Evolutionary conservation across 2,888 invertebrate species (phyloP).

Genomic region (Salpingus planirostris): DNA sequence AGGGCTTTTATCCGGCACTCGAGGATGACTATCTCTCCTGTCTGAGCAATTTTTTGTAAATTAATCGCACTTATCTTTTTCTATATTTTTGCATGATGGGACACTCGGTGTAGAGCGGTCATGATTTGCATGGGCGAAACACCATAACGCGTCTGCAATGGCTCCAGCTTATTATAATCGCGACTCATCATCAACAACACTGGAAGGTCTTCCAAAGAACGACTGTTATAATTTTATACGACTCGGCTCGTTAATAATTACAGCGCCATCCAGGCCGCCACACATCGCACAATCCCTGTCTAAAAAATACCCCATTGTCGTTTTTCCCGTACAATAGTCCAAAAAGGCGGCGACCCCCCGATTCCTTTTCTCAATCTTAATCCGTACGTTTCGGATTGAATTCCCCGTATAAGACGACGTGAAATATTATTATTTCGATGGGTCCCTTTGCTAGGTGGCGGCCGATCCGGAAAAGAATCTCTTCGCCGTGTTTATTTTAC

Average conservation of each 20-base stretch:
- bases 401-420: conserved; percentile 23
- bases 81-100: no score
- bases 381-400: conserved; percentile 31
- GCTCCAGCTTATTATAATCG: conserved; percentile 13
- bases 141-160: no score
- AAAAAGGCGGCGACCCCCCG: not conserved
- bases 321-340: not conserved
- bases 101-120: no score
- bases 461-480: conserved; percentile 13
- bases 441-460: conserved; percentile 22
- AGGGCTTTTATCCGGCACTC: no score
- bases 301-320: not conserved
- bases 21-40: no score
- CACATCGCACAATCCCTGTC: no score
- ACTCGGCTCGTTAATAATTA: no score
- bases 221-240: no score
- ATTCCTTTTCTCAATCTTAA: conserved; percentile 10
- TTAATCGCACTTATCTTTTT: no score
- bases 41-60: no score
- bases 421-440: conserved; percentile 35
- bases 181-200: conserved; percentile 9
- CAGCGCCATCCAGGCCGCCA: no score
- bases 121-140: conserved; percentile 33
- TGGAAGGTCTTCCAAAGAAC: not conserved
- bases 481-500: conserved; percentile 26